Conservation (phyloP, 2,113 vertebrate genomes). For the Polypterus bichir region DNA sequence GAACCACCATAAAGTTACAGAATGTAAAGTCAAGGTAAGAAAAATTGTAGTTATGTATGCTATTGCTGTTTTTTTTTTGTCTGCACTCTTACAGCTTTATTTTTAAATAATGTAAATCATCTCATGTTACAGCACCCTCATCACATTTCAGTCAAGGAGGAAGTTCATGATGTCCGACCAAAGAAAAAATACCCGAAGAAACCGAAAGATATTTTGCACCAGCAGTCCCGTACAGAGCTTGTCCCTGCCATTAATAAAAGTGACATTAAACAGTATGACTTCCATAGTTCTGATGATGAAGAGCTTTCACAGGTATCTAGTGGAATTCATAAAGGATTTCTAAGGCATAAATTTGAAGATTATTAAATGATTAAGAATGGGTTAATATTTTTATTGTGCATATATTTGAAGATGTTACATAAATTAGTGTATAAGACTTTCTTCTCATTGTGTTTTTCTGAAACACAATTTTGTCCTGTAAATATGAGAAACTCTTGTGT, state of each 20-base stretch:
- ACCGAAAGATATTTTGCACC: slow-evolving; percentile 57
- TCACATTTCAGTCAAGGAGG: slow-evolving; percentile 63
- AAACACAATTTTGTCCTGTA: too few relatives aligned
- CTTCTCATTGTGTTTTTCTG: too few relatives aligned
- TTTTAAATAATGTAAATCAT: too few relatives aligned
- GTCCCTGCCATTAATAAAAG: slow-evolving; percentile 64
- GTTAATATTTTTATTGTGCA: background rate
- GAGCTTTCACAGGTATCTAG: slow-evolving; percentile 71
- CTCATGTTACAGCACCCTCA: slow-evolving; percentile 50
- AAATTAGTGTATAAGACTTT: too few relatives aligned
- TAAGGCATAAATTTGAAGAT: background rate
- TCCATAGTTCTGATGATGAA: slow-evolving; percentile 88
- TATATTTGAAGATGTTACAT: too few relatives aligned
- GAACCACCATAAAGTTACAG: slow-evolving; percentile 66
- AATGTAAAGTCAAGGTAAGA: slow-evolving; percentile 74
- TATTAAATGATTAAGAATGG: background rate
- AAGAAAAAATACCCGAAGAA: slow-evolving; percentile 79
- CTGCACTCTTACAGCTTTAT: too few relatives aligned
- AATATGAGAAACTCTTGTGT: too few relatives aligned
- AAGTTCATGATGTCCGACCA: slow-evolving; percentile 54
- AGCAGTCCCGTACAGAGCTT: slow-evolving; percentile 53
- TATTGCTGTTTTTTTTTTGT: too few relatives aligned
- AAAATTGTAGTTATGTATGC: slow-evolving; percentile 5
- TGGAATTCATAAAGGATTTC: too few relatives aligned
- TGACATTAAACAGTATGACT: slow-evolving; percentile 88